Conservation (phyloP, 2,888 invertebrate species). For the Allolobophora icterica region DNA sequence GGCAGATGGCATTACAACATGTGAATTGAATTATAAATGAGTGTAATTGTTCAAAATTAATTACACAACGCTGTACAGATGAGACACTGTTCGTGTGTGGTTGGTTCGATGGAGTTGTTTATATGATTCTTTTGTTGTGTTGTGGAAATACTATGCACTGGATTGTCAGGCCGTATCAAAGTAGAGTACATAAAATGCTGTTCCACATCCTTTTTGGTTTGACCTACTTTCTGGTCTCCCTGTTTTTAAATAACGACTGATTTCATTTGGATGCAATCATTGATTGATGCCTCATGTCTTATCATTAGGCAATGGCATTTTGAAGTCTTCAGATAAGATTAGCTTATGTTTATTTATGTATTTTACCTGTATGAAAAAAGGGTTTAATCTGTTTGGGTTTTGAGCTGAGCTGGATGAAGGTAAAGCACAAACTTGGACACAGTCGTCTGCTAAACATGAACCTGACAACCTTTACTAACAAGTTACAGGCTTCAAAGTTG, state of each 20-base stretch:
- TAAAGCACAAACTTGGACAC: too few relatives aligned
- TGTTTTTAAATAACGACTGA: background rate
- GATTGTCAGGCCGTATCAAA: background rate
- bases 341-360: background rate
- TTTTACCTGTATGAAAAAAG: background rate
- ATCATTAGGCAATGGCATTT: background rate
- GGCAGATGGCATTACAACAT: background rate
- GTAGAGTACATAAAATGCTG: background rate
- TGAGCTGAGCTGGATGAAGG: background rate
- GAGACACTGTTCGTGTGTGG: too few relatives aligned
- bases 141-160: too few relatives aligned
- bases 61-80: background rate
- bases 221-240: background rate
- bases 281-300: background rate
- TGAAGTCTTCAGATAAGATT: background rate
- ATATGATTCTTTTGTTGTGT: background rate
- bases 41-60: background rate
- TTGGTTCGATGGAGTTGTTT: too few relatives aligned
- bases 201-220: background rate
- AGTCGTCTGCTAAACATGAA: too few relatives aligned
- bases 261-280: background rate
- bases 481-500: too few relatives aligned
- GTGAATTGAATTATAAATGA: background rate
- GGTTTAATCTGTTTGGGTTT: background rate
- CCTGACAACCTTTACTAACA: too few relatives aligned